phyloP scores from a whole-genome alignment of 2,797 vertebrate species.

The Melanotaenia maccullochi region DNA sequence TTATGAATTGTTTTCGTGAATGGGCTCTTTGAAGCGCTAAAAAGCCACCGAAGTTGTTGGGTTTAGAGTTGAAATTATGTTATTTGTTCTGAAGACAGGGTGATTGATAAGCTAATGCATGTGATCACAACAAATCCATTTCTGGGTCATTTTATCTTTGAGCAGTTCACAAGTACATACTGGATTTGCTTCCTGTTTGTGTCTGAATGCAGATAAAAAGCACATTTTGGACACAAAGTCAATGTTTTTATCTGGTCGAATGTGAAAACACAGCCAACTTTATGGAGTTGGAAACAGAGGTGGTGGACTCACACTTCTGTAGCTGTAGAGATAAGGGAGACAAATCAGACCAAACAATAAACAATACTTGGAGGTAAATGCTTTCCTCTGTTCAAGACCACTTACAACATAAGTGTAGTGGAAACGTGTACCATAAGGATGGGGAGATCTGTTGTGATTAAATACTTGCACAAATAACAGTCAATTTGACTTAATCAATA shows the following conservation, averaged over 20 bases:
- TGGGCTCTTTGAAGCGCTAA: neutral
- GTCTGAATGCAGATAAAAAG: constrained; percentile 35
- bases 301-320: constrained; percentile 16
- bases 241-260: constrained; percentile 35
- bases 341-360: constrained; percentile 27
- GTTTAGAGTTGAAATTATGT: constrained; percentile 4
- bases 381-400: neutral
- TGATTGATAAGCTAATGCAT: neutral
- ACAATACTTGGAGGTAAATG: neutral
- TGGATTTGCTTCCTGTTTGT: constrained; percentile 19
- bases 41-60: constrained; percentile 4
- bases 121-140: neutral
- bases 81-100: neutral
- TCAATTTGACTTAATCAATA: neutral
- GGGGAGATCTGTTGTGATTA: constrained; percentile 9
- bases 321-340: constrained; percentile 30
- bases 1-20: constrained; percentile 7
- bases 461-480: constrained; percentile 7
- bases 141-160: constrained; percentile 18
- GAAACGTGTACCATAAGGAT: constrained; percentile 6
- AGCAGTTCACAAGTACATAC: constrained; percentile 11
- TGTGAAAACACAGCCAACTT: constrained; percentile 25
- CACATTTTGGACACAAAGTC: constrained; percentile 30
- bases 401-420: constrained; percentile 6
- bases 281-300: constrained; percentile 18